phyloP scores from a whole-genome alignment of 2,797 vertebrate genomes.

The Xenops minutus region DNA sequence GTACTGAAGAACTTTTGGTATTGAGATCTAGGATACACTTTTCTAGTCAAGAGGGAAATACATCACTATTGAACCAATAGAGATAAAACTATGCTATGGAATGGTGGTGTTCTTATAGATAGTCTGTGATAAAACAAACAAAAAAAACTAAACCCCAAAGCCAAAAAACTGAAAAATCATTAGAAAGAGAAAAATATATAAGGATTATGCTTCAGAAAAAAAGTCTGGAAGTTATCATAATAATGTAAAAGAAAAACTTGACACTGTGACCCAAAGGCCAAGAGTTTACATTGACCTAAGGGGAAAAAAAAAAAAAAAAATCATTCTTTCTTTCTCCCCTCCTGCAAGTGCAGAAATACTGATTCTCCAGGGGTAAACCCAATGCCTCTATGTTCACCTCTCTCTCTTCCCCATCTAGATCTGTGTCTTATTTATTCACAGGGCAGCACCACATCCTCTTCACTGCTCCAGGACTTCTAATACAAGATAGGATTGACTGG shows the following conservation, averaged over 20 bases:
- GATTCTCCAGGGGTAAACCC: background rate
- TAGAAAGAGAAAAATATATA: background rate
- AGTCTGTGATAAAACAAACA: background rate
- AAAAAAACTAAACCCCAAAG: background rate
- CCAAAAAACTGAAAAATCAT: background rate
- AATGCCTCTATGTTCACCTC: background rate
- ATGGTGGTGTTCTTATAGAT: background rate
- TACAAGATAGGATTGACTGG: background rate
- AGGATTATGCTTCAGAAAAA: background rate
- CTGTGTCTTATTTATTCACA: background rate
- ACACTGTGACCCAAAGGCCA: background rate
- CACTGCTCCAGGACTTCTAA: background rate
- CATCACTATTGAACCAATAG: background rate
- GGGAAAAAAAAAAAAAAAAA: background rate
- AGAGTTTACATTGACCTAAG: slow-evolving; percentile 2
- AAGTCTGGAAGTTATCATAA: slow-evolving; percentile 34
- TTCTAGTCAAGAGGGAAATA: background rate
- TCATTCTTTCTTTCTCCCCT: background rate
- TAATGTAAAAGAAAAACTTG: slow-evolving; percentile 19
- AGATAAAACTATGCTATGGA: background rate
- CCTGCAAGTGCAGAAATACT: background rate
- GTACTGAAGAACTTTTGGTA: background rate
- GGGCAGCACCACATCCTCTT: background rate
- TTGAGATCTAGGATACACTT: background rate
- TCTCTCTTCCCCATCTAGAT: background rate